Evolutionary conservation across 1,140 invertebrate species (phyloP).

Genomic region (Drosophila gunungcola): DNA sequence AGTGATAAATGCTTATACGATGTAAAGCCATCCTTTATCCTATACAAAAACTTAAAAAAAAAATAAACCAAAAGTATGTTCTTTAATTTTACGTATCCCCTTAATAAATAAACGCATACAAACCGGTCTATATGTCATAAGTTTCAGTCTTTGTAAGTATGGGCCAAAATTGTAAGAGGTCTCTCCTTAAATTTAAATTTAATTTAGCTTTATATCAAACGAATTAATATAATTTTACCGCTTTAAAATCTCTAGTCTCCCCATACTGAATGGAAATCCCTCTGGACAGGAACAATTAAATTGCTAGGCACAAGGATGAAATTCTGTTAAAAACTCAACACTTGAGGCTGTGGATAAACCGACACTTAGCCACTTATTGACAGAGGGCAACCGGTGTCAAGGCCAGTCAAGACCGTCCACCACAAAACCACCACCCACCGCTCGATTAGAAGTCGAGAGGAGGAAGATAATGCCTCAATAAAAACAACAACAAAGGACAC

Average conservation of each 20-base stretch:
- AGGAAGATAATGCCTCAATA: conserved; percentile 20
- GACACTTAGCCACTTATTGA: conserved; percentile 27
- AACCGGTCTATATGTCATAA: no score
- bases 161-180: no score
- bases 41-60: no score
- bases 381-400: conserved; percentile 47
- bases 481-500: conserved; percentile 21
- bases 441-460: conserved; percentile 25
- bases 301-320: not conserved
- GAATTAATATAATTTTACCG: no score
- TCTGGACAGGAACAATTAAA: conserved; percentile 1
- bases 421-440: conserved; percentile 20
- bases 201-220: no score
- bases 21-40: no score
- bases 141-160: no score
- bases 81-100: no score
- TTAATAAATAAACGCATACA: no score
- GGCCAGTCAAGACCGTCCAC: conserved; percentile 11
- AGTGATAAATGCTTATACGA: no score
- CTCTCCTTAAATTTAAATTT: no score
- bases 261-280: not conserved
- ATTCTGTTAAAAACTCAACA: conserved; percentile 14
- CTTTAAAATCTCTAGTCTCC: not conserved
- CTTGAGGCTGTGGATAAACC: conserved; percentile 31
- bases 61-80: no score